phyloP scores from a whole-genome alignment of 2,888 invertebrate genomes.

The Taphrorychus bicolor region DNA sequence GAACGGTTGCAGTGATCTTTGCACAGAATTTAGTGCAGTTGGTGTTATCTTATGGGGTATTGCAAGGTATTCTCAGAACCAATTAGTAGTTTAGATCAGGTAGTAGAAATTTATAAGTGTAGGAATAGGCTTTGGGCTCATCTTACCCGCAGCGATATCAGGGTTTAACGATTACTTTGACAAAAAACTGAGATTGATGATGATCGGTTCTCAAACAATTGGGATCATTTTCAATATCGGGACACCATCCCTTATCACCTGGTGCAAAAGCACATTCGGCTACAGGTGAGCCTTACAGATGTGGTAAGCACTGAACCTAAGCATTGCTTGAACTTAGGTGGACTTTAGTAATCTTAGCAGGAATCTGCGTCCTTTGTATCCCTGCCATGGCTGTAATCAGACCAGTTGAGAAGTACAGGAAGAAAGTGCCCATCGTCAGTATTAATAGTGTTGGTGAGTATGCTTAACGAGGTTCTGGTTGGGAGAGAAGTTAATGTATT shows the following conservation, averaged over 20 bases:
- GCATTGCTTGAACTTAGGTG: constrained; percentile 19
- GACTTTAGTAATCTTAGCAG: constrained; percentile 7
- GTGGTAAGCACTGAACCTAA: background rate
- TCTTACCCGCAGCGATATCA: constrained; percentile 17
- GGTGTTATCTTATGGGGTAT: constrained; percentile 69
- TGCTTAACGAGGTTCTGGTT: background rate
- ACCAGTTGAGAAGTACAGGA: constrained; percentile 69
- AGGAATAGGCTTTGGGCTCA: constrained; percentile 28
- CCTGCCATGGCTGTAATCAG: constrained; percentile 58
- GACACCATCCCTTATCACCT: constrained; percentile 71
- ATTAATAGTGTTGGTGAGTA: background rate
- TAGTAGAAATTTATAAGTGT: too few species aligned
- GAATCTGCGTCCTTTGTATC: background rate
- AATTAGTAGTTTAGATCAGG: too few species aligned
- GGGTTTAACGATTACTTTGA: constrained; percentile 25
- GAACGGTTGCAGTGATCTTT: constrained; percentile 70
- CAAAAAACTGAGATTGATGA: constrained; percentile 20
- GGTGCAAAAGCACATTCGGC: constrained; percentile 68
- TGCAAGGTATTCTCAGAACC: too few species aligned
- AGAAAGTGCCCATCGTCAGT: constrained; percentile 22
- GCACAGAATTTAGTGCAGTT: constrained; percentile 69
- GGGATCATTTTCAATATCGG: constrained; percentile 73
- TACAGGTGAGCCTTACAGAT: constrained; percentile 69
- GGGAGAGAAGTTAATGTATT: too few species aligned
- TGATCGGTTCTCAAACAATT: constrained; percentile 50